A percentile compares a stretch with the other conserved stretches of the same genome.
phyloP scores from a whole-genome alignment of 2,797 vertebrate species.

The Propithecus perrieri region DNA sequence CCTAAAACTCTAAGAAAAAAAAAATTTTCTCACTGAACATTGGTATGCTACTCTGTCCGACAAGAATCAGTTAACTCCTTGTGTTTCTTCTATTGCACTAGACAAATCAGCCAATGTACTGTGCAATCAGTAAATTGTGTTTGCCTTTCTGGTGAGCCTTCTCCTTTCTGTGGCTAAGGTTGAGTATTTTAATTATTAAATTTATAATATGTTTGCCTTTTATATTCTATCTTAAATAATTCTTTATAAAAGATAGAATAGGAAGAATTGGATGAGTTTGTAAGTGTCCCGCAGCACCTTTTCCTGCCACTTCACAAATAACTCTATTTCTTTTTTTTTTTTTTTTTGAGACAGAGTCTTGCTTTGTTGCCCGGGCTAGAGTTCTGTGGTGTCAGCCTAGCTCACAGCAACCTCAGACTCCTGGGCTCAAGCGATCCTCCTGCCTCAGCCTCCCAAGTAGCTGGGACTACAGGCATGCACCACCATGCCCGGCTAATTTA shows the following conservation, averaged over 20 bases:
- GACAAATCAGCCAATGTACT: neutral
- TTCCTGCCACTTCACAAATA: neutral
- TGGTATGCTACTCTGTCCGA: neutral
- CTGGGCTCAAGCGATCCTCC: too few species aligned
- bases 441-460: too few species aligned
- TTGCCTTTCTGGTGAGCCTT: neutral
- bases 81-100: neutral
- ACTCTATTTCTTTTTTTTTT: neutral
- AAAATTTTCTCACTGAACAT: neutral
- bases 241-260: neutral
- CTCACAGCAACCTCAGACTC: too few species aligned
- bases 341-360: too few species aligned
- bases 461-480: too few species aligned
- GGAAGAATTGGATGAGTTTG: neutral
- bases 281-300: neutral
- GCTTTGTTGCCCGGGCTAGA: too few species aligned
- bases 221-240: neutral
- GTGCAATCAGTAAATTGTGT: neutral
- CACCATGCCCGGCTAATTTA: too few species aligned
- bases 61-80: neutral
- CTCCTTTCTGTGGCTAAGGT: neutral
- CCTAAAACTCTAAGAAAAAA: slow-evolving; percentile 2
- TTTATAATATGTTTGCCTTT: neutral
- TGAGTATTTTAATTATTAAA: neutral
- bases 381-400: too few species aligned